phyloP scores from a whole-genome alignment of 2,113 vertebrate species.

The Tragelaphus buxtoni region DNA sequence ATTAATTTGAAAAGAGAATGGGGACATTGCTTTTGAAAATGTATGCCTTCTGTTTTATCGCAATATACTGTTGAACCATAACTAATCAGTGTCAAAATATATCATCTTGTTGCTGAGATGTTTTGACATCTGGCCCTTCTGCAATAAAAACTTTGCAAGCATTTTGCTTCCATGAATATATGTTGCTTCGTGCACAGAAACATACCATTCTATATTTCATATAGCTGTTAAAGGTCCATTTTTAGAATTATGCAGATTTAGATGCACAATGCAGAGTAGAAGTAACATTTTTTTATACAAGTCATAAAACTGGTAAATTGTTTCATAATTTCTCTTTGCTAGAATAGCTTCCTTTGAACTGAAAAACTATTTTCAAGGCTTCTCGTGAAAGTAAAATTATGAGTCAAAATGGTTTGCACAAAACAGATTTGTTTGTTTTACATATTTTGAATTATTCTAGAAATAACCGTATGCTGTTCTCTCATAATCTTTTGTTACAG shows the following conservation, averaged over 20 bases:
- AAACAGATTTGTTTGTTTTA: conserved; percentile 42
- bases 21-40: neutral
- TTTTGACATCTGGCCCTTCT: neutral
- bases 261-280: neutral
- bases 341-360: conserved; percentile 9
- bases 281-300: neutral
- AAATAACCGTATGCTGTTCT: conserved; percentile 21
- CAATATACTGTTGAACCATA: neutral
- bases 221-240: neutral
- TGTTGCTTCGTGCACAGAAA: conserved; percentile 8
- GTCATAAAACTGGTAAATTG: conserved; percentile 32
- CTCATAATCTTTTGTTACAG: neutral
- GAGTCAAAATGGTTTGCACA: conserved; percentile 21
- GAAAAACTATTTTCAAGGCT: conserved; percentile 14
- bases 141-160: neutral
- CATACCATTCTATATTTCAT: neutral
- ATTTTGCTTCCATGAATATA: conserved; percentile 28
- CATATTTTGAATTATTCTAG: conserved; percentile 25
- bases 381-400: conserved; percentile 20
- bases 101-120: neutral
- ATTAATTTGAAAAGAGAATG: neutral
- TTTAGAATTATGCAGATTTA: conserved; percentile 44
- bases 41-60: conserved; percentile 6
- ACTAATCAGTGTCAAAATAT: conserved; percentile 10
- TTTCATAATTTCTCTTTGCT: neutral